Evolutionary conservation across 2,797 vertebrate species (phyloP), one percentile per base, ranked within the genome.

Genomic region (Myioborus melanocephalus): DNA sequence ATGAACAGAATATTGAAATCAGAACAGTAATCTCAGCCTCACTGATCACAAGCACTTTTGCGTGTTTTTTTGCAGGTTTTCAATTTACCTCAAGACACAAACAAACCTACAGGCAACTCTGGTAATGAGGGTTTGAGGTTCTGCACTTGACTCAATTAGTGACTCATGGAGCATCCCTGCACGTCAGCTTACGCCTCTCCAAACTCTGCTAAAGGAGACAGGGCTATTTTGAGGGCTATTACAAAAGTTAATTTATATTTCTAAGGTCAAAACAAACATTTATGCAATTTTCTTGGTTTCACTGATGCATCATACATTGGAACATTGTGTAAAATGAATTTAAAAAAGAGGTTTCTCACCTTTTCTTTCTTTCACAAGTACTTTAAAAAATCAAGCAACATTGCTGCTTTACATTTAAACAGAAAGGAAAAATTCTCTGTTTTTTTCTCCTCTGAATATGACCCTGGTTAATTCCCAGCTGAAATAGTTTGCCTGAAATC

Each of bases 81-180:
- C 68, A 70, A 50, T 83, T 89, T 39, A 94, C 56, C 52, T 94
- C 73, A 68, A 91, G 87, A 70, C 35, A 57, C 60, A 82, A 76
- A 77, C 63, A 94, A 80, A 90, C 46, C 73, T 69, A 86, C 47
- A 30, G 73, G 56, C 77, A 69, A 30, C 49, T 82, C 34, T 53
- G 44, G 70, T 70, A 93, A 91, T 63, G 80, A 94, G 59, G 27
- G 59, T 70, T 91, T 93, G 88, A 94, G 77, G 64, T 95, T 91
- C 94, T 49, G 70, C 20, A 8, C 70, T 83, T 95, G 87, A 83
- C 76, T 93, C 89, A 84, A 16, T 72, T 52, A 57, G 47, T 90
- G 89, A 94, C 55, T 95, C 81, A 44, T 2, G 3, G 37, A 65
- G 75, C 72, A 56, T 83, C 77, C 68, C 57, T 81, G 20, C 57